phyloP scores from a whole-genome alignment of 2,888 invertebrate species.

The Drosophila nr. fundita region DNA sequence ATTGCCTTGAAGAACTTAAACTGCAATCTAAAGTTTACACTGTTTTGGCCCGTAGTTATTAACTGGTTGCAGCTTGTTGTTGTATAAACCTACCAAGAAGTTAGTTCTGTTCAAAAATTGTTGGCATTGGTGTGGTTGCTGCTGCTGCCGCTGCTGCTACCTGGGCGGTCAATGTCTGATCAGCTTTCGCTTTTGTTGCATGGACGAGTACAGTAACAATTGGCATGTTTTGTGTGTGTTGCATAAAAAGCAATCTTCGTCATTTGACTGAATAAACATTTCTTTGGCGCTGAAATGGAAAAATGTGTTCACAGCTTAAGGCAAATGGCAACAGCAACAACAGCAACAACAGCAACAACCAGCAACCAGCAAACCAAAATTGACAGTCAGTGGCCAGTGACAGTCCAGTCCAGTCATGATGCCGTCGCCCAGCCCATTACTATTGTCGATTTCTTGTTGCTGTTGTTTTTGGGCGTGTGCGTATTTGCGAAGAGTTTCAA shows the following conservation, averaged over 20 bases:
- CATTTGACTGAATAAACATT: slow-evolving; percentile 58
- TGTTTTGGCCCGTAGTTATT: neutral
- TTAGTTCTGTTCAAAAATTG: slow-evolving; percentile 23
- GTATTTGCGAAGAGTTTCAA: slow-evolving; percentile 56
- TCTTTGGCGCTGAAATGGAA: slow-evolving; percentile 57
- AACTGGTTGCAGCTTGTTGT: slow-evolving; percentile 7
- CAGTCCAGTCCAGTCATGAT: slow-evolving; percentile 53
- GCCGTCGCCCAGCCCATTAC: slow-evolving; percentile 47
- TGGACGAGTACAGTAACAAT: slow-evolving; percentile 41
- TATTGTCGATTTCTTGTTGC: slow-evolving; percentile 43
- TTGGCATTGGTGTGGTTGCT: slow-evolving; percentile 3
- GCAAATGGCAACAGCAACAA: slow-evolving; percentile 47
- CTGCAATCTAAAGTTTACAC: neutral
- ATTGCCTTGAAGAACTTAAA: neutral
- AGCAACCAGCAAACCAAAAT: slow-evolving; percentile 34
- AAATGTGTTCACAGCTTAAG: slow-evolving; percentile 76
- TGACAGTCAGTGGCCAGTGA: slow-evolving; percentile 55
- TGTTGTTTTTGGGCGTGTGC: slow-evolving; percentile 71
- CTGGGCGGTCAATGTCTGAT: slow-evolving; percentile 41
- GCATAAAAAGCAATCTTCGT: slow-evolving; percentile 64
- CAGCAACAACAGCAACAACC: slow-evolving; percentile 23
- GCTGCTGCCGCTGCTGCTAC: slow-evolving; percentile 12
- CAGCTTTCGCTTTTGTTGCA: slow-evolving; percentile 65
- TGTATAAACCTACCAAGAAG: slow-evolving; percentile 12
- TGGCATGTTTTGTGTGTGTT: slow-evolving; percentile 64